A percentile compares a stretch with the other conserved stretches of the same genome.
Conservation (phyloP, 2,113 vertebrate species). For the Microcebus tavaratra region DNA sequence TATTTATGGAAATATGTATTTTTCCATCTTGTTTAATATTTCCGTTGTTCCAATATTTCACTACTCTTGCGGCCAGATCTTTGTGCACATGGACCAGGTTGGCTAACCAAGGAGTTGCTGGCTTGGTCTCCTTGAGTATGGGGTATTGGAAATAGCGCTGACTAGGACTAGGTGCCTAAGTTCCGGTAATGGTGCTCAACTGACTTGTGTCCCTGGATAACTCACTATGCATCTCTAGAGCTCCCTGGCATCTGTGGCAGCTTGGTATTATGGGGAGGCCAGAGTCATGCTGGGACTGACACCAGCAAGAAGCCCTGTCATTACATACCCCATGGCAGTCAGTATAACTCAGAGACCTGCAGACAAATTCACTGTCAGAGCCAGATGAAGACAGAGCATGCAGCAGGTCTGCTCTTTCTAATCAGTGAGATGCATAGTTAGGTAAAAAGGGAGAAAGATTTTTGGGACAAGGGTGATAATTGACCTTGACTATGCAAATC, state of each 20-base stretch:
- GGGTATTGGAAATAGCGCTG: neutral
- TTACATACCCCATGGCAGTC: accelerated
- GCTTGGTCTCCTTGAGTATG: neutral
- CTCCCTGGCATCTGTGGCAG: neutral
- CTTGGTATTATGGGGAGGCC: neutral
- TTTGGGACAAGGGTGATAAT: neutral
- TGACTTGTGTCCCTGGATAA: neutral
- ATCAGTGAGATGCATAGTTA: neutral
- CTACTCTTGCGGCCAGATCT: neutral
- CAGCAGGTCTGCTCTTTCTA: neutral
- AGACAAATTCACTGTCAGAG: neutral
- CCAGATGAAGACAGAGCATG: neutral
- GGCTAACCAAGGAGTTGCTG: neutral
- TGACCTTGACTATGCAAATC: neutral
- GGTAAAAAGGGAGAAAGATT: neutral
- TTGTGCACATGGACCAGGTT: neutral
- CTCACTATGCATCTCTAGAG: neutral
- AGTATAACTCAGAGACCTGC: neutral
- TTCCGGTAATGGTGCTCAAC: neutral
- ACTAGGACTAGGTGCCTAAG: neutral
- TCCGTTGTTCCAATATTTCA: neutral
- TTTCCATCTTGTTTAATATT: neutral
- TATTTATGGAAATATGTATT: neutral
- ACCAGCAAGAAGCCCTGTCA: neutral
- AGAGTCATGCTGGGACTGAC: neutral